Base-by-base conservation (phyloP, 2,113 vertebrate genomes). In the Ophthalmolycus amberensis region DNA sequence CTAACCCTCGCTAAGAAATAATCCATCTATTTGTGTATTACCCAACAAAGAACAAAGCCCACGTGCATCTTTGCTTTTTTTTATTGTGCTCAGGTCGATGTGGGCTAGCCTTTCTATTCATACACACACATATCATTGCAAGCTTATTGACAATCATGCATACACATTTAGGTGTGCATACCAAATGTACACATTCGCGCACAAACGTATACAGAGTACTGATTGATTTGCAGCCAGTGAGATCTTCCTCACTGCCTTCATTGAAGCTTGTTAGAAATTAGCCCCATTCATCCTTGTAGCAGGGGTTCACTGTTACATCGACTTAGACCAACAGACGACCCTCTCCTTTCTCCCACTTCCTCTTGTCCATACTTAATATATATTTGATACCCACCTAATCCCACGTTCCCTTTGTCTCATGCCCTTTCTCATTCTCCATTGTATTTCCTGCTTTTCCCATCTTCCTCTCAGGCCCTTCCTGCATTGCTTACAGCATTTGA, bases 251-350 rank as follows among this genome's bases (percentile, higher is more conserved):
- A 25, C 64, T 77, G 77, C 71, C 54, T 80, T 75, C 75, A 85
- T 79, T 85, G 77, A 83, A 82, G 71, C 46, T 82, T 60, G 79
- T 75, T 82, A 86, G 83, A 93, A 91, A 92, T 91, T 50, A 82
- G 72, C 58, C 71, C 75, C 73, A 92, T 94, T 94, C 81, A 88
- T 93, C 75, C 85, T 88, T 32, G 75, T 88, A 83, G 77, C 80
- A 84, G 76, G 77, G 16, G 82, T 85, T 90, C 73, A 71, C 62
- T n/a, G 67, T 64, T 70, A 64, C 34, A 44, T 76, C 42, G 25
- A 25, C 68, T 78, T 67, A 76, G 60, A 84, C 84, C 74, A 65
- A 71, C 68, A 67, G 64, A 12, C 1, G 44, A 5, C 1, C 0
- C 58, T 67, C 68, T 27, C 50, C 52, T 75, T 40, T 8, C 66